Evolutionary conservation across 2,797 vertebrate genomes (phyloP), one percentile per base, ranked within the genome.

Genomic region (Poecile montanus): DNA sequence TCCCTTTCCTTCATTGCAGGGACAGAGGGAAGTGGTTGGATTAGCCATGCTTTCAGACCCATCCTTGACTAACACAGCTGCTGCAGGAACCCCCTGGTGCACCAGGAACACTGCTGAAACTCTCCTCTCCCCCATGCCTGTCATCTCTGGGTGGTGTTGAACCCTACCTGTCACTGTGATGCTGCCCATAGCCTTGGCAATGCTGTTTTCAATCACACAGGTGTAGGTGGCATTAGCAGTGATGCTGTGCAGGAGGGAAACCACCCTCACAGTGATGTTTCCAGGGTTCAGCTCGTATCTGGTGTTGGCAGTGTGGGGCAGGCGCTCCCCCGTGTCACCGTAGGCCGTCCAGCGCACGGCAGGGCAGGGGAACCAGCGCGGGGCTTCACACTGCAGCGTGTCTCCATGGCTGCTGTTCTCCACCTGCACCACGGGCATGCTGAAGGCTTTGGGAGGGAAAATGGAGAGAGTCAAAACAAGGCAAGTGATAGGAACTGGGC

Each of bases 301-400:
- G 91, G 96, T 97, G 15, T 61, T 82, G 34, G 79, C 91, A 53
- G 97, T 16, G 4, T 25, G 93, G 1, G 97, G 98, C 29, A 78
- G 97, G 60, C 92, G 96, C 40, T 90, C 85, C 74, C 98, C 95
- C 0, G 81, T 10, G 0, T 63, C 51, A 2, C 88, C 74, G 1
- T 20, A 78, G 11, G 84, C 83, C 34, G 20, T 63, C 98, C 99
- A 99, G 14, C 13, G 96, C 53, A 98, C 97, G 0, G 84, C 88
- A 0, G 98, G 99, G 38, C 83, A 82, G 6, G 98, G 98, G 85
- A 98, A 97, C 98, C 98, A 99, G 14, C 90, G 89, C 2, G 65
- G 92, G 1, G 98, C 98, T 57, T 95, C 42, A 0, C 98, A 98
- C 6, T 53, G 94, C 91, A 99, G 61, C 7, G 4, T 89, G 62